phyloP scores from a whole-genome alignment of 2,888 invertebrate genomes.

The Molorchus minor region DNA sequence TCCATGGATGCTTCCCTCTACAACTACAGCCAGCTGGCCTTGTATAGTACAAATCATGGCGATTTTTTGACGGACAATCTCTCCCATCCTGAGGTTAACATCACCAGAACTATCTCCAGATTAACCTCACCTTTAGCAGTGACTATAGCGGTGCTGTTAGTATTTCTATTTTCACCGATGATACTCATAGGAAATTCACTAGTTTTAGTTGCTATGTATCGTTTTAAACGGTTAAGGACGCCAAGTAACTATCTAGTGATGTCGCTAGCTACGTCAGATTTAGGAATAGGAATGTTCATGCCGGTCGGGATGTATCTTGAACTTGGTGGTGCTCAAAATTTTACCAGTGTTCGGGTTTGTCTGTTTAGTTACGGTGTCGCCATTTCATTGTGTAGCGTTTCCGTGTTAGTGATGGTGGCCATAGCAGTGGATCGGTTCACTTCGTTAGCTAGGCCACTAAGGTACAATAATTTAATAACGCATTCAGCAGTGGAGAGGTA shows the following conservation, averaged over 20 bases:
- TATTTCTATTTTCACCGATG: slow-evolving; percentile 67
- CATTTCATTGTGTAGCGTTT: slow-evolving; percentile 69
- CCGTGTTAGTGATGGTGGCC: slow-evolving; percentile 69
- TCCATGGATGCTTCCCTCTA: slow-evolving; percentile 54
- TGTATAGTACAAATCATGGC: slow-evolving; percentile 50
- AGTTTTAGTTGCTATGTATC: slow-evolving; percentile 68
- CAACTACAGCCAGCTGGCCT: slow-evolving; percentile 55
- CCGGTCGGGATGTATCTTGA: slow-evolving; percentile 70
- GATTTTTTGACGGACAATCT: slow-evolving; percentile 52
- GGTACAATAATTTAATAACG: slow-evolving; percentile 72
- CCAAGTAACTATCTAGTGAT: slow-evolving; percentile 71
- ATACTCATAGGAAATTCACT: slow-evolving; percentile 69
- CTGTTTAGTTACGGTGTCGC: slow-evolving; percentile 68
- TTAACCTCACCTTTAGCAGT: slow-evolving; percentile 62
- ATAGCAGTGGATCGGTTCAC: slow-evolving; percentile 72
- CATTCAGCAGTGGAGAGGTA: slow-evolving; percentile 68
- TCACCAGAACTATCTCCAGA: slow-evolving; percentile 55
- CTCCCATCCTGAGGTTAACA: slow-evolving; percentile 54
- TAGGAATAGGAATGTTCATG: slow-evolving; percentile 69
- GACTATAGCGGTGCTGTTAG: slow-evolving; percentile 64
- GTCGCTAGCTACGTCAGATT: slow-evolving; percentile 69
- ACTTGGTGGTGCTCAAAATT: slow-evolving; percentile 63
- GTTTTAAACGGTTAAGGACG: slow-evolving; percentile 69
- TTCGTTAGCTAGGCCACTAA: slow-evolving; percentile 69
- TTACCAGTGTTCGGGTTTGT: slow-evolving; percentile 63